Evolutionary conservation across 1,140 invertebrate genomes (phyloP).

Genomic region (Anoplolepis gracilipes): DNA sequence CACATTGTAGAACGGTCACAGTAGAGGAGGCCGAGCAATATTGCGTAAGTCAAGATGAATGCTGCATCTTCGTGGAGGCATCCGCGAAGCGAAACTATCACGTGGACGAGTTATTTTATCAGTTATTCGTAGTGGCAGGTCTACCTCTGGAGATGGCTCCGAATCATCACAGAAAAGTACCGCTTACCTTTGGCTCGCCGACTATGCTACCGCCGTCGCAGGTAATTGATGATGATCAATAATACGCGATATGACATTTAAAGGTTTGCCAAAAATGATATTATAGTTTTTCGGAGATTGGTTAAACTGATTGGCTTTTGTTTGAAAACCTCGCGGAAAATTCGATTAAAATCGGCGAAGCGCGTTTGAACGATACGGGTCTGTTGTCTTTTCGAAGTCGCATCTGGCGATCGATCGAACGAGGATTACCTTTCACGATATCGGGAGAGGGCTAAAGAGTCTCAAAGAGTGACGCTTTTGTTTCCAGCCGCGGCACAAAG

Average conservation of each 20-base stretch:
- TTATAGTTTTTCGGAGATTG: background rate
- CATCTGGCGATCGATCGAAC: conserved; percentile 43
- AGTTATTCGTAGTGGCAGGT: conserved; percentile 92
- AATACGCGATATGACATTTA: background rate
- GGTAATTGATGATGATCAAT: conserved; percentile 73
- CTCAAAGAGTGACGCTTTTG: conserved; percentile 73
- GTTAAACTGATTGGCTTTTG: background rate
- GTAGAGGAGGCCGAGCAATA: conserved; percentile 90
- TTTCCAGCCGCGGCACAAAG: conserved; percentile 89
- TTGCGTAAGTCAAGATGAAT: conserved; percentile 89
- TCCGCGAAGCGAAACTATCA: conserved; percentile 92
- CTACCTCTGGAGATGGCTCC: conserved; percentile 95
- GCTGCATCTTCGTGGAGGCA: conserved; percentile 92
- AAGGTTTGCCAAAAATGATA: too few relatives aligned
- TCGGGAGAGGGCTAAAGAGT: conserved; percentile 4
- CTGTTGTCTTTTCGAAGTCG: background rate
- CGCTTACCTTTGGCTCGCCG: conserved; percentile 88
- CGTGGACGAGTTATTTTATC: conserved; percentile 93
- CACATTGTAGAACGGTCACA: conserved; percentile 88
- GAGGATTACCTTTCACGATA: conserved; percentile 12
- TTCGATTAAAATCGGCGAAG: conserved; percentile 31
- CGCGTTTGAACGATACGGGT: background rate
- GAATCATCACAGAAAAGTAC: conserved; percentile 92
- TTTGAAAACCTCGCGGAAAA: conserved; percentile 6
- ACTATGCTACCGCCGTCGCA: conserved; percentile 89